These are phyloP conservation scores for Siniperca chuatsi DNA, from an alignment of 2,113 vertebrate species.

Conservation along the genomic window DNA sequence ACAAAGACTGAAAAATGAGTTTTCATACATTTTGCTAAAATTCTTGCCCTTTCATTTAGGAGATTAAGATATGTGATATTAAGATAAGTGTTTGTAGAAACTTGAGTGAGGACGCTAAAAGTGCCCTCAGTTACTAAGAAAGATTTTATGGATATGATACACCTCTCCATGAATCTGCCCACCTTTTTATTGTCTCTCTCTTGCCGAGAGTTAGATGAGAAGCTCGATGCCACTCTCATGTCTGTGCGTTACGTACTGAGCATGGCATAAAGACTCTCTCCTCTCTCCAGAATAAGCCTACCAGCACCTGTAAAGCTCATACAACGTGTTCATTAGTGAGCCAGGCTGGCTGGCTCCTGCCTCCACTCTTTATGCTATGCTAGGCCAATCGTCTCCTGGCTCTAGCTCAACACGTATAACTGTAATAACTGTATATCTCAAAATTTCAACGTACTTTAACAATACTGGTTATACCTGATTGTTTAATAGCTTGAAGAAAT, in stretches of 20 bases:
- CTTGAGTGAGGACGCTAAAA: neutral
- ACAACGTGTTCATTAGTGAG: neutral
- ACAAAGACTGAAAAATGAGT: neutral
- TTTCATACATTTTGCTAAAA: constrained; percentile 14
- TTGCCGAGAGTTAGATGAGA: neutral
- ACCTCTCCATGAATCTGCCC: neutral
- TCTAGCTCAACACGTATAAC: no score
- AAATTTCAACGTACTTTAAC: neutral
- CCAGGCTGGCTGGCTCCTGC: neutral
- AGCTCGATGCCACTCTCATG: neutral
- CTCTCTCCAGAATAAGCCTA: neutral
- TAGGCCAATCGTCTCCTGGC: no score
- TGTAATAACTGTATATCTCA: neutral
- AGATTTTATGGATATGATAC: neutral
- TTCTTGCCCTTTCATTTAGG: neutral
- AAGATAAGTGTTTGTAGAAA: neutral
- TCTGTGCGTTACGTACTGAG: neutral
- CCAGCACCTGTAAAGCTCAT: neutral
- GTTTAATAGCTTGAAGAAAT: neutral
- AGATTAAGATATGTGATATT: no score
- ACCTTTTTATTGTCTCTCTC: neutral
- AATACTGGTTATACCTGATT: neutral
- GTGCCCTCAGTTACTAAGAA: no score
- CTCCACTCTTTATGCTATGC: neutral
- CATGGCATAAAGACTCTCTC: neutral